phyloP scores from a whole-genome alignment of 2,888 invertebrate species.

The Hesperia comma region DNA sequence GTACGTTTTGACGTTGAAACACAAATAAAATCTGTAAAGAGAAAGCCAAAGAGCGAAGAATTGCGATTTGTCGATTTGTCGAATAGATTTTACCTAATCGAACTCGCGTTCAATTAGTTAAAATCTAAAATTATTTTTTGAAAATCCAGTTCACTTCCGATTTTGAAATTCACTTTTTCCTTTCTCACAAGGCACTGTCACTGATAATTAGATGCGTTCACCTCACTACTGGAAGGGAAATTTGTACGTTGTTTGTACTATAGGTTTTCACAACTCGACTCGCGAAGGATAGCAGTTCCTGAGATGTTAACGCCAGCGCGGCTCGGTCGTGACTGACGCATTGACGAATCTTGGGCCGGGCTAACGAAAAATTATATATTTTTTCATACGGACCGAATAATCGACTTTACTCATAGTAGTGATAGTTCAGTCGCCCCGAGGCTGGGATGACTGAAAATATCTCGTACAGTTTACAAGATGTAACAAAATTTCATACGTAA shows the following conservation, averaged over 20 bases:
- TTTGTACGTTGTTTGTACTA: slow-evolving; percentile 83
- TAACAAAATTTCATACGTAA: slow-evolving; percentile 52
- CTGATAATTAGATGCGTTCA: slow-evolving; percentile 65
- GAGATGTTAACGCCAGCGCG: slow-evolving; percentile 74
- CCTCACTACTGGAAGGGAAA: slow-evolving; percentile 70
- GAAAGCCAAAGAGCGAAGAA: slow-evolving; percentile 71
- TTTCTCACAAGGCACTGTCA: slow-evolving; percentile 72
- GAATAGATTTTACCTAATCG: slow-evolving; percentile 67
- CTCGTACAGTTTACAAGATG: slow-evolving; percentile 45
- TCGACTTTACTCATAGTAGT: slow-evolving; percentile 80
- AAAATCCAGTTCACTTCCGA: slow-evolving; percentile 27
- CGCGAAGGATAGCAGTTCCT: slow-evolving; percentile 62
- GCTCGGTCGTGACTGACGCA: slow-evolving; percentile 78
- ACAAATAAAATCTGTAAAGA: slow-evolving; percentile 75
- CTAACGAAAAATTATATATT: slow-evolving; percentile 79
- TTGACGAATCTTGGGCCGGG: slow-evolving; percentile 78
- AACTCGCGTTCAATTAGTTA: slow-evolving; percentile 67
- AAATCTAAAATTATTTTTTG: slow-evolving; percentile 60
- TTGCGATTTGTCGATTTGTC: slow-evolving; percentile 39
- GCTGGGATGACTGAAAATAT: slow-evolving; percentile 49
- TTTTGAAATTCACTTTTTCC: slow-evolving; percentile 27
- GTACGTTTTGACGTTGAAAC: slow-evolving; percentile 54
- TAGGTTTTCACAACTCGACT: slow-evolving; percentile 76
- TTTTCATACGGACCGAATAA: slow-evolving; percentile 79
- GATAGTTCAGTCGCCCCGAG: slow-evolving; percentile 78